Evolutionary conservation across 2,888 invertebrate species (phyloP).

Genomic region (Epirrhoe tristata): DNA sequence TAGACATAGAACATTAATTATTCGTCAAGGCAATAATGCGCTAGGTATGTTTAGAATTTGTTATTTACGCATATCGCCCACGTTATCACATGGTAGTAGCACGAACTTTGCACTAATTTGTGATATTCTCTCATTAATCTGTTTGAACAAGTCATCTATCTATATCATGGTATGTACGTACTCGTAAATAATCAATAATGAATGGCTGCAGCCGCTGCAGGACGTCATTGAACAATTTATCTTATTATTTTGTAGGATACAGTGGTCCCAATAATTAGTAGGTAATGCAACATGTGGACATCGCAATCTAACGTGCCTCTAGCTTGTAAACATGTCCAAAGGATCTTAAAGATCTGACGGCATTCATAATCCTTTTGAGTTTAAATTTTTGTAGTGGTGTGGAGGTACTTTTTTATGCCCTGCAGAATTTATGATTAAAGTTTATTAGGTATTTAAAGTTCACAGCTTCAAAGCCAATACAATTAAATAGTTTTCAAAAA

Average conservation of each 20-base stretch:
- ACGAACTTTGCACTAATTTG: slow-evolving; percentile 54
- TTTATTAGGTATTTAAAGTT: background rate
- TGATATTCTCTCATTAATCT: slow-evolving; percentile 39
- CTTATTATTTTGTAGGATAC: background rate
- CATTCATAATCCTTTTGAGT: too few relatives aligned
- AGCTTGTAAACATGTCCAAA: too few relatives aligned
- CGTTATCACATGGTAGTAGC: slow-evolving; percentile 49
- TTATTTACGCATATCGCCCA: slow-evolving; percentile 43
- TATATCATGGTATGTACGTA: slow-evolving; percentile 8
- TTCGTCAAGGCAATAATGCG: slow-evolving; percentile 29
- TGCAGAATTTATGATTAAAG: too few relatives aligned
- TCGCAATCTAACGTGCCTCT: too few relatives aligned
- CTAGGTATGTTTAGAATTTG: slow-evolving; percentile 46
- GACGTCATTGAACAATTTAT: slow-evolving; percentile 30
- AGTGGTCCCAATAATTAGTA: background rate
- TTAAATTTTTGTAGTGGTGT: too few relatives aligned
- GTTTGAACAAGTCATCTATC: slow-evolving; percentile 24
- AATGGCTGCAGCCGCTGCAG: slow-evolving; percentile 28
- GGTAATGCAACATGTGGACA: background rate
- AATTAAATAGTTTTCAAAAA: background rate
- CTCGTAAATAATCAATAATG: slow-evolving; percentile 23
- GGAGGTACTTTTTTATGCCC: too few relatives aligned
- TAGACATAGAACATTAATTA: slow-evolving; percentile 24
- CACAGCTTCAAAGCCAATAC: background rate
- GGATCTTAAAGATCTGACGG: too few relatives aligned